phyloP scores from a whole-genome alignment of 2,113 vertebrate species.

The Speoplatyrhinus poulsoni region DNA sequence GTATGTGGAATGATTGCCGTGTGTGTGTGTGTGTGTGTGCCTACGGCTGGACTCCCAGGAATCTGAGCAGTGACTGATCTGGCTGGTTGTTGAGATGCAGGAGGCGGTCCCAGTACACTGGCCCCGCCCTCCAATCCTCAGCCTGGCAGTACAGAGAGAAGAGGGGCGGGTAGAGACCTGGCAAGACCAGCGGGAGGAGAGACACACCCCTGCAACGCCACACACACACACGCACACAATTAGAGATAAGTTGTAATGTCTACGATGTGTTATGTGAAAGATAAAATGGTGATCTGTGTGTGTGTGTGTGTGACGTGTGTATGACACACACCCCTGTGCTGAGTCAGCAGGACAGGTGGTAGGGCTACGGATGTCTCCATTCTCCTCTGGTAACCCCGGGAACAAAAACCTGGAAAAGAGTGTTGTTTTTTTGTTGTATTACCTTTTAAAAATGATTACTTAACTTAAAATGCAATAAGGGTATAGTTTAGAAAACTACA shows the following conservation, averaged over 20 bases:
- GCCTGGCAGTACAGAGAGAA: conserved; percentile 93
- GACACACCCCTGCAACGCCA: conserved; percentile 53
- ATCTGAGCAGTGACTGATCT: conserved; percentile 85
- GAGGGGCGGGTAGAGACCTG: conserved; percentile 92
- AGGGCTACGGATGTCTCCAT: conserved; percentile 81
- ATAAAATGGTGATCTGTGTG: conserved; percentile 20
- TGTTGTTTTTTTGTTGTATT: neutral
- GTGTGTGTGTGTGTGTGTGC: neutral
- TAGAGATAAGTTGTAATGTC: neutral
- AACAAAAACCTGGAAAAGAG: conserved; percentile 87
- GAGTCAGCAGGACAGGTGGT: conserved; percentile 38
- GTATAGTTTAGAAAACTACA: no score
- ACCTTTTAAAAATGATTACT: neutral
- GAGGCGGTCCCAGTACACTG: conserved; percentile 90
- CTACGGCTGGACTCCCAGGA: conserved; percentile 84
- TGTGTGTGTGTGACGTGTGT: conserved; percentile 71
- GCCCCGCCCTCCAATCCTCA: conserved; percentile 84
- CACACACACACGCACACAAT: no score
- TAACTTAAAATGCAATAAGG: neutral
- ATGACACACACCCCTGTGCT: conserved; percentile 24
- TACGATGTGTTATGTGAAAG: neutral
- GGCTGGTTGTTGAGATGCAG: conserved; percentile 90
- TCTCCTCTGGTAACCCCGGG: conserved; percentile 91
- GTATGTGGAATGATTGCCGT: neutral
- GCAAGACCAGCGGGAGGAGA: conserved; percentile 89